Conservation (phyloP, 2,797 vertebrate genomes). For the Liasis olivaceus region DNA sequence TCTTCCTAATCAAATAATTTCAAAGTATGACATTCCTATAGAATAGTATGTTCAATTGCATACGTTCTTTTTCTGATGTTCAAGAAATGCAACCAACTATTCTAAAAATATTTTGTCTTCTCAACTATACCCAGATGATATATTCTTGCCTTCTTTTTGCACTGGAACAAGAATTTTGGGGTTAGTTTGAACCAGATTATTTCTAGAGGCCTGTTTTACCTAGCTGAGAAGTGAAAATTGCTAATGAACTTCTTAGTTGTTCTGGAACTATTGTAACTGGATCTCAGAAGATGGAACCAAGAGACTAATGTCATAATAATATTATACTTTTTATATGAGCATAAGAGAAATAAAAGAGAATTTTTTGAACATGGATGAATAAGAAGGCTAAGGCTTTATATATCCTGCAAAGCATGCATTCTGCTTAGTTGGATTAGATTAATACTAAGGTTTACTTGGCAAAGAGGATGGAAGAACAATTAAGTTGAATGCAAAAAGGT, state of each 20-base stretch:
- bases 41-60: background rate
- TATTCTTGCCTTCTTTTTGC: slow-evolving; percentile 27
- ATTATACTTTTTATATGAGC: background rate
- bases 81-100: slow-evolving; percentile 8
- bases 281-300: background rate
- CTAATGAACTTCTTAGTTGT: slow-evolving; percentile 6
- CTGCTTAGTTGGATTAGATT: too few species aligned
- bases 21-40: too few species aligned
- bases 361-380: too few species aligned
- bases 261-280: background rate
- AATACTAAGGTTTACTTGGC: too few species aligned
- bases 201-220: background rate
- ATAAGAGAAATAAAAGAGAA: slow-evolving; percentile 3
- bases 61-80: background rate
- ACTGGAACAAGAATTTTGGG: slow-evolving; percentile 9
- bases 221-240: slow-evolving; percentile 10
- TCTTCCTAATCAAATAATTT: too few species aligned
- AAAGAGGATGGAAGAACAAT: too few species aligned
- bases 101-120: slow-evolving; percentile 31
- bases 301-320: background rate
- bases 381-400: too few species aligned
- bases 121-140: slow-evolving; percentile 4
- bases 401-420: too few species aligned
- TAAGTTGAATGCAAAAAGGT: too few species aligned
- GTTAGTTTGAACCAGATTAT: background rate